A percentile compares a stretch with the other conserved stretches of the same genome.
Conservation (phyloP, 2,797 vertebrate species). For the Acrossocheilus fasciatus region DNA sequence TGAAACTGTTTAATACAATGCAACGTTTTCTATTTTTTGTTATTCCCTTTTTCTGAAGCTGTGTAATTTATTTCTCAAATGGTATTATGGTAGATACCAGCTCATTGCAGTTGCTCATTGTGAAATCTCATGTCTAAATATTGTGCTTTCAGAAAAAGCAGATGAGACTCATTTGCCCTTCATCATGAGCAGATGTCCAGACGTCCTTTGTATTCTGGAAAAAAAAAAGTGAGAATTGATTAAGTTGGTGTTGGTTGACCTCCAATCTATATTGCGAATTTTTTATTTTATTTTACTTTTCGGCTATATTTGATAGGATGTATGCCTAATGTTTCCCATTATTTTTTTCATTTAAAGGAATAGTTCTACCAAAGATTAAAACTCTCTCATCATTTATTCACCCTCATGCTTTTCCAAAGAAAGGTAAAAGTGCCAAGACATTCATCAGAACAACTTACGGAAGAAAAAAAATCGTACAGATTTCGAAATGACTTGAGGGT, state of each 20-base stretch:
- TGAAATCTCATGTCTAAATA: slow-evolving; percentile 53
- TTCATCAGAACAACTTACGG: not conserved
- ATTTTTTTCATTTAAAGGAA: not conserved
- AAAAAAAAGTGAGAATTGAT: not conserved
- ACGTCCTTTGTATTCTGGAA: slow-evolving; percentile 25
- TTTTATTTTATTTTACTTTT: not conserved
- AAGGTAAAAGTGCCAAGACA: not conserved
- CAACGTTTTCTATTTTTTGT: slow-evolving; percentile 60
- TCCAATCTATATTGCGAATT: slow-evolving; percentile 18
- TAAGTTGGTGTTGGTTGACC: slow-evolving; percentile 26
- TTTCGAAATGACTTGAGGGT: not conserved
- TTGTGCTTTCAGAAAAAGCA: slow-evolving; percentile 42
- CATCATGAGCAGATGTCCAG: slow-evolving; percentile 35
- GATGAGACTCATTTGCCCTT: slow-evolving; percentile 4
- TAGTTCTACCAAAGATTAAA: slow-evolving; percentile 25
- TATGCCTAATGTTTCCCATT: not conserved
- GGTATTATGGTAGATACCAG: slow-evolving; percentile 59
- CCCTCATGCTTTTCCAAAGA: not conserved
- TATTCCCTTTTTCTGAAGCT: slow-evolving; percentile 55
- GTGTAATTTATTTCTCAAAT: slow-evolving; percentile 61
- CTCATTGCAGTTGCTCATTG: slow-evolving; percentile 61
- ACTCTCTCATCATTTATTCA: not conserved
- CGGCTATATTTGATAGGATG: not conserved
- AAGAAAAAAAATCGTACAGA: not conserved
- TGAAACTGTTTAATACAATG: slow-evolving; percentile 63